Evolutionary conservation across 2,888 invertebrate genomes (phyloP), one percentile per base, ranked within the genome.

Genomic region (Cetonia aurata): DNA sequence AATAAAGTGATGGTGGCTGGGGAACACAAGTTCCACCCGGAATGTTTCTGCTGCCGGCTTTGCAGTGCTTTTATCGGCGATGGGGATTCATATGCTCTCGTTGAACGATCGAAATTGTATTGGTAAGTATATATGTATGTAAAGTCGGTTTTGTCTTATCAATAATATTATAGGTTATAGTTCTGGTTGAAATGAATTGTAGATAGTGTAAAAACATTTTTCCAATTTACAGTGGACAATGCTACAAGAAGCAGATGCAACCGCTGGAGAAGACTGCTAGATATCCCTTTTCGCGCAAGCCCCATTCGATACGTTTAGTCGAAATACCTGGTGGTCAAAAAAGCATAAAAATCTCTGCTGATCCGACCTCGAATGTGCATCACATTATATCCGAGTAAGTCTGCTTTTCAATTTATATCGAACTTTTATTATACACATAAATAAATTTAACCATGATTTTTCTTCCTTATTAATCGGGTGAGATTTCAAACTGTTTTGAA

Each of bases 1-100:
- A n/a, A n/a, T n/a, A n/a, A n/a, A 31, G 95, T 96, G 75, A 96
- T 97, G 96, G 91, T 96, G 73, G 96, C 96, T 19, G 97, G 96
- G 37, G 95, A 95, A 80, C 96, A 96, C 86, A 95, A 95, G 83
- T 97, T 96, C 86, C 97, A 98, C 86, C 96, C 96, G 53, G 97
- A 97, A 87, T 97, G 97, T 86, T 97, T 97, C 85, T 91, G 93
- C 79, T 98, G 97, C 83, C 88, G 88, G 57, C 89, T 90, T 37
- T 97, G 97, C 84, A 88, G 89, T 41, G 88, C 91, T 3, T 95
- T 93, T 82, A 94, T 97, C 78, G 97, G 96, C 72, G 96, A 96
- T 86, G 95, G 95, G 6, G 95, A 97, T 82, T 92, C 95, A 8
- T 97, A 96, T 84, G 96, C 96, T 1, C 87, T 97, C 62, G 91